Conservation (phyloP, 2,113 vertebrate genomes). For the Dolichotis patagonum region DNA sequence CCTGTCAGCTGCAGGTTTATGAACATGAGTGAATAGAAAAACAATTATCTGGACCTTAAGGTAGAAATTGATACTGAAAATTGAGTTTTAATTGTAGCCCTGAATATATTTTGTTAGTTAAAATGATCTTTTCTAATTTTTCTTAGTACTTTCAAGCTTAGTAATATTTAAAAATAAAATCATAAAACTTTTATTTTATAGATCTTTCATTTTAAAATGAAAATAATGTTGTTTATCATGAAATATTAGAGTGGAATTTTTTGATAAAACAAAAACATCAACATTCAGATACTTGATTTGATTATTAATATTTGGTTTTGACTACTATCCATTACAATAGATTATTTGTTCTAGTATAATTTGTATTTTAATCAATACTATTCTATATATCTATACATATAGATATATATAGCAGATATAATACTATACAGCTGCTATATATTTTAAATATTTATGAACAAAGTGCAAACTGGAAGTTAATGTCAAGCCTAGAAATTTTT, state of each 20-base stretch:
- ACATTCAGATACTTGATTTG: not conserved
- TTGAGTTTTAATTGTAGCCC: not conserved
- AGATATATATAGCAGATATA: too few relatives aligned
- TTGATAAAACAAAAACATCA: not conserved
- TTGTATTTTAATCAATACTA: not conserved
- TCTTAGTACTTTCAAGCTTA: not conserved
- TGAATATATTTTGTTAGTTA: not conserved
- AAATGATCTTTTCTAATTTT: not conserved
- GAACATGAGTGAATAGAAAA: slow-evolving; percentile 36
- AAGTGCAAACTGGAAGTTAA: not conserved
- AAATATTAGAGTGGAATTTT: slow-evolving; percentile 13
- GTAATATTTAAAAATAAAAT: slow-evolving; percentile 43
- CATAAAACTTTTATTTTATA: not conserved
- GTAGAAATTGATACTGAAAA: not conserved
- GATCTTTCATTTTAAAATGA: not conserved
- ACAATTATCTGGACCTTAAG: slow-evolving; percentile 20
- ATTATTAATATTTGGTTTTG: not conserved
- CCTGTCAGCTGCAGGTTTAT: not conserved
- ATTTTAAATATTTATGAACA: slow-evolving; percentile 33
- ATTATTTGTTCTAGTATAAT: slow-evolving; percentile 13
- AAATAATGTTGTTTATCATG: not conserved
- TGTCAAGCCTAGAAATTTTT: not conserved
- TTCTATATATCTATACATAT: too few relatives aligned
- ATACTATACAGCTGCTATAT: too few relatives aligned
- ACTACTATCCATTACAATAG: not conserved